Base-by-base conservation (phyloP, 2,797 vertebrate genomes). In the Zenarchopterus dispar region DNA sequence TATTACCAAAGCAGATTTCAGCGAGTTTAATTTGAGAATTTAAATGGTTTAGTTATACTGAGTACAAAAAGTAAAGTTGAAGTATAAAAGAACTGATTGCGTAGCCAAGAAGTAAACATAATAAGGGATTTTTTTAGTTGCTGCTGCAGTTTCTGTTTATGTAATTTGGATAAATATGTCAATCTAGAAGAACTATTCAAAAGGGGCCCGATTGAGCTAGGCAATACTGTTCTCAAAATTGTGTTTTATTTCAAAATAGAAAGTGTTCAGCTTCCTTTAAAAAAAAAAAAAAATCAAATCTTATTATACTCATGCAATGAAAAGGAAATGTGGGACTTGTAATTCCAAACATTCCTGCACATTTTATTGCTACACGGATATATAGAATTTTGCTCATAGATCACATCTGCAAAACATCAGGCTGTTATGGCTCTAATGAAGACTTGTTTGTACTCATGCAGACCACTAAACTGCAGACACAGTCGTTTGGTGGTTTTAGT, bases 361-460 rank as follows among this genome's bases (percentile, higher is more conserved):
- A 66, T 81, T 67, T 55, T 56, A 21, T 54, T 39, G 31, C 19
- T 54, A 53, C 33, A 57, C 7, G 31, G 71, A 41, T 7, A 45
- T 63, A 62, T 73, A 73, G 70, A 56, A 9, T 28, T 69, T 62
- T 60, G 44, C 67, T 54, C 47, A 33, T 55, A 51, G 47, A 72
- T 80, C 68, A 77, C 82, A 85, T 84, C 77, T 85, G 81, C 47
- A 62, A 76, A 19, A 22, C 62, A 82, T 85, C 67, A 81, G 72
- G 28, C 42, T 33, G 8, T 71, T 67, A 66, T 77, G 58, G 56
- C 26, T 67, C 61, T 75, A 36, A 57, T 52, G 56, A 80, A 73
- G 54, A 74, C 62, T 52, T 77, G 78, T 84, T 88, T 78, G 56
- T 75, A 55, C 28, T 69, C 19, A 0, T 75, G 55, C 77, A 74